Evolutionary conservation across 2,888 invertebrate species (phyloP), one percentile per base, ranked within the genome.

Genomic region (Mamestra brassicae): DNA sequence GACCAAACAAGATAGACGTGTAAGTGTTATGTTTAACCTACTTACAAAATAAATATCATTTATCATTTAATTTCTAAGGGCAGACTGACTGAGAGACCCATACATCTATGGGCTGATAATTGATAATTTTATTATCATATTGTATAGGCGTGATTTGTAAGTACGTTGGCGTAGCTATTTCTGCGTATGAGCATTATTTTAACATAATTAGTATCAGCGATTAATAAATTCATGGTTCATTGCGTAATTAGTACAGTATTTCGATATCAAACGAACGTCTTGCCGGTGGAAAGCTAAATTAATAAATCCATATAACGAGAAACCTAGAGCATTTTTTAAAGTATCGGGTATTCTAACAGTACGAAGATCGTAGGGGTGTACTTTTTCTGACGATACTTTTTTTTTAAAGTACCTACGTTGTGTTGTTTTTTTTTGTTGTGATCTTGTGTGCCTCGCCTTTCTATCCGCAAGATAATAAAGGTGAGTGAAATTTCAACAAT

Each of bases 231-330:
- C n/a, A 38, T 54, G 38, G 17, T 64, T 26, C 7, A 0, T 15
- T 26, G 54, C 54, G 26, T 63, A 55, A 26, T 78, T 61, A 2
- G 61, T 72, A 36, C 8, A 77, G 61, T 55, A 26, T 42, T 34
- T 26, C 47, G 11, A 26, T 61, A 61, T 17, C 13, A 26, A 42
- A 54, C 64, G 4, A 50, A 38, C 38, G 10, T 11, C 5, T 50
- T 13, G 6, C 5, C 13, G 2, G 6, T 45, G 50, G 11, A 62
- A 47, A 45, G 8, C 13, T 2, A 45, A 13, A 26, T 11, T 13
- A n/a, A 13, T 61, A 26, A 61, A 42, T n/a, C 13, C 11, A 6
- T n/a, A 13, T 38, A 5, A n/a, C 10, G 38, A 38, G 17, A 38
- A 8, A 17, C 17, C 36, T 60, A 42, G 13, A 45, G 17, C 17